Base-by-base conservation (phyloP, 2,797 vertebrate species). In the Ceyx erithaca region DNA sequence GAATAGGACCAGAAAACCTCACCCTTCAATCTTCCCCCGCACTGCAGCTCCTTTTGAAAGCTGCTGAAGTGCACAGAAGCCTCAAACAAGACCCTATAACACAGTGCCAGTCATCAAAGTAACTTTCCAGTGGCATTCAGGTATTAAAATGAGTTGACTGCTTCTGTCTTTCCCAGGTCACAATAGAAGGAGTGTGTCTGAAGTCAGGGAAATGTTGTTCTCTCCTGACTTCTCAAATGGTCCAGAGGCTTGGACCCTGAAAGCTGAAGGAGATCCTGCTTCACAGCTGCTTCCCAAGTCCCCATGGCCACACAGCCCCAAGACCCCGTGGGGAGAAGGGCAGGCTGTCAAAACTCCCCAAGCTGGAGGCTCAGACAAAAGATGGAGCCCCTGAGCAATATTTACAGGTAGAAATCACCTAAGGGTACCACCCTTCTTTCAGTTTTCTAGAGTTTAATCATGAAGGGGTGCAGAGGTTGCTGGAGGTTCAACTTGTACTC, bases 291-390 rank as follows among this genome's bases (percentile, higher is more conserved):
- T 52, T 57, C 64, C 21, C 21, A 69, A 76, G 21, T 41, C 33
- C 45, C 52, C 37, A 12, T 62, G 86, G 52, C 41, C 62, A 66
- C 54, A 33, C 17, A 93, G 63, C 40, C 7, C 31, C 35, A 55
- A 15, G 23, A 76, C 26, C 37, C 67, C 1, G 0, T 1, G 1
- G 58, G n/a, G 52, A 83, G 75, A 72, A 80, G 62, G 49, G 43
- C 54, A 83, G 55, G 43, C 76, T 72, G 58, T 80, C 62, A 87
- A 89, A 87, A 92, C 66, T 2, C 2, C 87, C 37, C 14, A 33
- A 28, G 37, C 79, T 73, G 72, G 58, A 91, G 66, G 41, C 80
- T 91, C 64, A 78, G 71, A 54, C 68, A 78, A 85, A 66, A 91
- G 52, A 85, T 5, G 19, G 77, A 94, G 78, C 31, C 73, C 68